These are phyloP conservation scores for Sphecodes monilicornis DNA, from an alignment of 2,888 invertebrate genomes.

Conservation along the genomic window DNA sequence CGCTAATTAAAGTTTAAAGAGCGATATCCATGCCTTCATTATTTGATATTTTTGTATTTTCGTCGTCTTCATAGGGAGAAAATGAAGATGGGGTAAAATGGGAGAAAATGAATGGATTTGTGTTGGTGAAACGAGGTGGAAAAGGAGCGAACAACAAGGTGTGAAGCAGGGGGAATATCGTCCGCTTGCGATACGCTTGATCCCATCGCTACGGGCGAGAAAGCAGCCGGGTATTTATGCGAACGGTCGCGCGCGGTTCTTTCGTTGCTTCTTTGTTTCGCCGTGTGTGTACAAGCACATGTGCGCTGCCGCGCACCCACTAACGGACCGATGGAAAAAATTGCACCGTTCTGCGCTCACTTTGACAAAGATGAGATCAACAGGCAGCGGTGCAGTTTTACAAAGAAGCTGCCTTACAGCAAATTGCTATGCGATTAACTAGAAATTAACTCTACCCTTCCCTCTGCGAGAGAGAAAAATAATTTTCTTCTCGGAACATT, in stretches of 20 bases:
- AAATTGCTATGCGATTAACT: not conserved
- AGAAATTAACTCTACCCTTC: not conserved
- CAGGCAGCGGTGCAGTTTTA: not conserved
- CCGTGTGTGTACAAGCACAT: constrained; percentile 45
- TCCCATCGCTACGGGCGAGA: constrained; percentile 15
- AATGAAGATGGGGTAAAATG: too few relatives aligned
- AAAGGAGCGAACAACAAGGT: not conserved
- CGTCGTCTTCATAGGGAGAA: too few relatives aligned
- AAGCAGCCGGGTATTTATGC: constrained; percentile 70
- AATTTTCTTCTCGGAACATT: not conserved
- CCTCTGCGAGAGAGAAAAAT: not conserved
- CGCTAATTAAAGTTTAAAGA: too few relatives aligned
- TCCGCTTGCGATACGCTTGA: not conserved
- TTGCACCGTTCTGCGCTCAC: constrained; percentile 34
- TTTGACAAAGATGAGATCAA: not conserved
- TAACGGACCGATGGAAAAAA: constrained; percentile 39
- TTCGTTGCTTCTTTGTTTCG: constrained; percentile 74
- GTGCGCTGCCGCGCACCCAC: constrained; percentile 48
- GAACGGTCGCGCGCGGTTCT: constrained; percentile 65
- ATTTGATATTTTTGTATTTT: too few relatives aligned
- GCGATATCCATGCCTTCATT: not conserved
- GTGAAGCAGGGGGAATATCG: not conserved
- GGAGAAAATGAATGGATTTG: not conserved
- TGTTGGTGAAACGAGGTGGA: not conserved
- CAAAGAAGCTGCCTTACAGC: not conserved